Conservation (phyloP, 2,888 invertebrate genomes). For the Trachelus iudaicus region DNA sequence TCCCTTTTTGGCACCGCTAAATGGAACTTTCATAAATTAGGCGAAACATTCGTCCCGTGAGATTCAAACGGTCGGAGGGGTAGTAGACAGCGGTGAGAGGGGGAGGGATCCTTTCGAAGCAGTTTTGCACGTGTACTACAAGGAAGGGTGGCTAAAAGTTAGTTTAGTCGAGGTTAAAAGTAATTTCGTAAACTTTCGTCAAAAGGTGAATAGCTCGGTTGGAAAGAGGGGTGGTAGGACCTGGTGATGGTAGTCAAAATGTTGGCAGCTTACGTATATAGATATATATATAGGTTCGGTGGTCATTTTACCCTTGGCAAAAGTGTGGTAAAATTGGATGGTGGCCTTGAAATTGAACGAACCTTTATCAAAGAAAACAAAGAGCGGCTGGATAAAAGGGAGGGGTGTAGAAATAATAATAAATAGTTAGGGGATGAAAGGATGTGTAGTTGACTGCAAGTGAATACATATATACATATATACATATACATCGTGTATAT, state of each 20-base stretch:
- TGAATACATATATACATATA: not conserved
- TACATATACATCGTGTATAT: not conserved
- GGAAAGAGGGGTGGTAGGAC: not conserved
- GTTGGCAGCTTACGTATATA: not conserved
- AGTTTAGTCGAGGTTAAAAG: not conserved
- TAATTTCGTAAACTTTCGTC: not conserved
- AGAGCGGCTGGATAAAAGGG: not conserved
- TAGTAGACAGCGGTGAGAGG: not conserved
- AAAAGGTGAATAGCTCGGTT: not conserved
- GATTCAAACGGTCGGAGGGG: not conserved
- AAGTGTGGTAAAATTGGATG: not conserved
- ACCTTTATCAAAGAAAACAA: not conserved
- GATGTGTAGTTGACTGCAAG: not conserved
- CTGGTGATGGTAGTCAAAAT: not conserved
- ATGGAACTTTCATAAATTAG: slow-evolving; percentile 1
- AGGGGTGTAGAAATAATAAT: not conserved
- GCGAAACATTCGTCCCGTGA: not conserved
- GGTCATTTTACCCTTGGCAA: too few relatives aligned
- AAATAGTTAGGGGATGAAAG: not conserved
- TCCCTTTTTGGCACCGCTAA: not conserved
- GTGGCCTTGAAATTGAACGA: not conserved
- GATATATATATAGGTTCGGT: too few relatives aligned
- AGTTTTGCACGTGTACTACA: not conserved
- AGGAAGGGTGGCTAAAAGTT: not conserved
- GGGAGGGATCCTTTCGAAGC: not conserved